Conservation (phyloP, 2,797 vertebrate genomes). For the Platalea minor region DNA sequence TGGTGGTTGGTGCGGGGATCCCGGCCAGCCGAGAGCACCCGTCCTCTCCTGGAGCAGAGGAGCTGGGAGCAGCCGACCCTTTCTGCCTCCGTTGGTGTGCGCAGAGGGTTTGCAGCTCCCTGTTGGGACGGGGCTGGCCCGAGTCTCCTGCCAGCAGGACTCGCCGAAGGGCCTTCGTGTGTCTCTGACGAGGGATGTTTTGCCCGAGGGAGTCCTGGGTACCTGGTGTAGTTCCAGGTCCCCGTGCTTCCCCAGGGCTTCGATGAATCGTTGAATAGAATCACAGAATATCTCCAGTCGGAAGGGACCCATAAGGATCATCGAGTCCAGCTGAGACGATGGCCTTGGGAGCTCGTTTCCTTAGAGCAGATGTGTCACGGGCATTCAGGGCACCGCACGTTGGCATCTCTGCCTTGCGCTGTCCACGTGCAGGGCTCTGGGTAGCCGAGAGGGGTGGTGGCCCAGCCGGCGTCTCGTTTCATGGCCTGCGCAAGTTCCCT, state of each 20-base stretch:
- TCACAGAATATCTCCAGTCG: not conserved
- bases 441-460: not conserved
- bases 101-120: not conserved
- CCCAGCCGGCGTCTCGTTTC: not conserved
- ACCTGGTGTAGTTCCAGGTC: not conserved
- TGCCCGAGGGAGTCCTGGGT: not conserved
- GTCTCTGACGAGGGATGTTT: not conserved
- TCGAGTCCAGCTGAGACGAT: not conserved
- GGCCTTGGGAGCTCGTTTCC: too few relatives aligned
- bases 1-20: fast-evolving
- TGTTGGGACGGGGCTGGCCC: not conserved
- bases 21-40: not conserved
- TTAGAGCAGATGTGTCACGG: too few relatives aligned
- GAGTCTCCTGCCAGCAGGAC: not conserved
- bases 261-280: not conserved
- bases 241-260: too few relatives aligned
- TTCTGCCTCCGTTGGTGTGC: not conserved
- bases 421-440: not conserved
- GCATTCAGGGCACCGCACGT: fast-evolving
- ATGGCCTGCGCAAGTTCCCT: not conserved
- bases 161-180: fast-evolving
- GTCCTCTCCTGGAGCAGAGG: not conserved
- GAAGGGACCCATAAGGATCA: not conserved
- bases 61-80: not conserved
- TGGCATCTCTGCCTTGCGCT: not conserved